A percentile compares a stretch with the other conserved stretches of the same genome.
These are phyloP conservation scores for Orthosia gracilis DNA, from an alignment of 2,888 invertebrate species.

Conservation along the genomic window DNA sequence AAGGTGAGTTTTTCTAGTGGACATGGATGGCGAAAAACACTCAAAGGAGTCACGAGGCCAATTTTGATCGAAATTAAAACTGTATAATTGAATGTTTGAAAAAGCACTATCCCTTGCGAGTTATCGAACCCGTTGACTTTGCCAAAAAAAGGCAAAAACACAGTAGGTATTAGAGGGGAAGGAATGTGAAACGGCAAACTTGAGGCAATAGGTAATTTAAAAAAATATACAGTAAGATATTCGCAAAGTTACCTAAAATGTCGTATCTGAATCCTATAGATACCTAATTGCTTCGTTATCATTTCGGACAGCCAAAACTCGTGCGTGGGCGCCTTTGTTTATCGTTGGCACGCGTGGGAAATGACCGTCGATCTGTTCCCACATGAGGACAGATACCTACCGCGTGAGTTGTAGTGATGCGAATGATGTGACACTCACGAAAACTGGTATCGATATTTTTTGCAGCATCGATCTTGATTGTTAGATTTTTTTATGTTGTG, in stretches of 20 bases:
- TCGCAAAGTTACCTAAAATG: conserved; percentile 20
- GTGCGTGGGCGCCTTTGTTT: conserved; percentile 84
- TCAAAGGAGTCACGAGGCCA: too few relatives aligned
- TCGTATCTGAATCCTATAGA: conserved; percentile 56
- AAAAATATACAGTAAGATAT: too few relatives aligned
- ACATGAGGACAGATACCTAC: conserved; percentile 73
- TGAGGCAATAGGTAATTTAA: too few relatives aligned
- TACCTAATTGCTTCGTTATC: conserved; percentile 82
- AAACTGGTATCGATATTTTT: conserved; percentile 39
- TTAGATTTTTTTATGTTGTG: not conserved
- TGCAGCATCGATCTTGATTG: not conserved
- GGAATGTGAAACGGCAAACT: too few relatives aligned
- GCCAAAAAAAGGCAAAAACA: too few relatives aligned
- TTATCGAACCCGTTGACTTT: too few relatives aligned
- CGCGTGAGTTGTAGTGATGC: conserved; percentile 52
- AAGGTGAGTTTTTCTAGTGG: too few relatives aligned
- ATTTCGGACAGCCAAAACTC: conserved; percentile 75
- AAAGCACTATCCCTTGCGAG: too few relatives aligned
- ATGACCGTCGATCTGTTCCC: conserved; percentile 76
- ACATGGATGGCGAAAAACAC: too few relatives aligned
- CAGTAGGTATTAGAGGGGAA: too few relatives aligned
- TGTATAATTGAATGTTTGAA: too few relatives aligned
- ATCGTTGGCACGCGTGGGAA: conserved; percentile 86
- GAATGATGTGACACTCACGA: conserved; percentile 37
- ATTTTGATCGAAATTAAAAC: too few relatives aligned